Conservation (phyloP, 2,113 vertebrate species). For the Athene cunicularia region DNA sequence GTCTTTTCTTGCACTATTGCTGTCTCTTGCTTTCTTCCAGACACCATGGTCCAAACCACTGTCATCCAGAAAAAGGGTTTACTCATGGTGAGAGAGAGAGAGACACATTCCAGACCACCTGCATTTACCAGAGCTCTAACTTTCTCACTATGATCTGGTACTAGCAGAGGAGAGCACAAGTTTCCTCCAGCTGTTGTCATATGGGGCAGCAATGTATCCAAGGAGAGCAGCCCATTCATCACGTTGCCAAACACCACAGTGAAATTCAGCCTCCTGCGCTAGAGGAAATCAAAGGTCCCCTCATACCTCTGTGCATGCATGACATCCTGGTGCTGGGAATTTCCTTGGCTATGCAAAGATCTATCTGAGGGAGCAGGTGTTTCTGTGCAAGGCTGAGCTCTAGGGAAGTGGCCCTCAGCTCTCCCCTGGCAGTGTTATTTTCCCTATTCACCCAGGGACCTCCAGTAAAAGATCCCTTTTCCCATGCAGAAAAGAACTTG, state of each 20-base stretch:
- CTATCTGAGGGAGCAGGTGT: background rate
- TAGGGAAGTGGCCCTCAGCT: background rate
- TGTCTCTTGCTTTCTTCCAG: background rate
- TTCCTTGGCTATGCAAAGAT: background rate
- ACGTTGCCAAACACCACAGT: too few species aligned
- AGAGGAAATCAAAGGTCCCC: background rate
- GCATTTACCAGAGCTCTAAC: background rate
- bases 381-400: too few species aligned
- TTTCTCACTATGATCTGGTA: background rate
- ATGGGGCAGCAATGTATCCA: background rate
- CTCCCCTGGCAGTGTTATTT: background rate
- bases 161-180: background rate
- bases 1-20: background rate
- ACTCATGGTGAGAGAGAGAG: background rate
- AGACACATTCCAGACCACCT: background rate
- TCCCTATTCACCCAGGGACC: background rate
- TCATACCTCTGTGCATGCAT: background rate
- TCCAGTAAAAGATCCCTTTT: background rate
- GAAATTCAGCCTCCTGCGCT: background rate
- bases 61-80: background rate
- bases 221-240: background rate
- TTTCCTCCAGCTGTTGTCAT: background rate
- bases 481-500: background rate
- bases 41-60: background rate
- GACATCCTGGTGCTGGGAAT: background rate